A percentile compares a stretch with the other conserved stretches of the same genome.
Conservation (phyloP, 1,140 invertebrate species). For the Tenebrio molitor region DNA sequence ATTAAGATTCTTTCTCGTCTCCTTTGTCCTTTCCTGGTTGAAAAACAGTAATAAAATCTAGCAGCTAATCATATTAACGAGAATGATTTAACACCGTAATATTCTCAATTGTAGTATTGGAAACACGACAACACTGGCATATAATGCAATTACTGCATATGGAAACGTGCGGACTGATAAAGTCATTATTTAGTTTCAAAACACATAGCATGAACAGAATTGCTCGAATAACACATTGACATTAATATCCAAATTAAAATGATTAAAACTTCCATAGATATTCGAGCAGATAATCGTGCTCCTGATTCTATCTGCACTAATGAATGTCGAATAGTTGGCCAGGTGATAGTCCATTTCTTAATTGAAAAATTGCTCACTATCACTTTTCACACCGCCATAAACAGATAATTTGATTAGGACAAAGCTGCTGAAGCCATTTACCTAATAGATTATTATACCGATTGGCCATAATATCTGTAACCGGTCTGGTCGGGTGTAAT, state of each 20-base stretch:
- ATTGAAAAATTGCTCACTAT: slow-evolving; percentile 1
- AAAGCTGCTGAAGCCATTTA: too few relatives aligned
- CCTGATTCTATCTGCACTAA: slow-evolving; percentile 26
- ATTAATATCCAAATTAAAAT: slow-evolving; percentile 44
- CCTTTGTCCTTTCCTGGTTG: too few relatives aligned
- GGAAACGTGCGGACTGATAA: slow-evolving; percentile 27
- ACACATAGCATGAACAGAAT: slow-evolving; percentile 39
- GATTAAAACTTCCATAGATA: slow-evolving; percentile 44
- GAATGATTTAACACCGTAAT: slow-evolving; percentile 9
- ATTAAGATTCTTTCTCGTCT: too few relatives aligned
- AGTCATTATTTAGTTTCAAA: slow-evolving; percentile 36
- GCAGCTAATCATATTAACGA: slow-evolving; percentile 6
- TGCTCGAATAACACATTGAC: slow-evolving; percentile 35
- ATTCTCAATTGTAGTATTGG: slow-evolving; percentile 20
- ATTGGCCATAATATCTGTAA: not conserved
- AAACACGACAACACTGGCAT: slow-evolving; percentile 12
- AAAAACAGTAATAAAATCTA: too few relatives aligned
- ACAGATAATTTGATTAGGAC: too few relatives aligned
- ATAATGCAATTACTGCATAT: slow-evolving; percentile 40
- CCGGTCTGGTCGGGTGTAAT: not conserved
- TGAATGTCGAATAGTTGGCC: slow-evolving; percentile 15
- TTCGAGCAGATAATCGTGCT: slow-evolving; percentile 14
- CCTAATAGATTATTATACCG: not conserved
- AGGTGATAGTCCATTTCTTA: slow-evolving; percentile 38
- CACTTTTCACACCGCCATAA: not conserved